Base-by-base conservation (phyloP, 2,113 vertebrate genomes). In the Urocynchramus pylzowi region DNA sequence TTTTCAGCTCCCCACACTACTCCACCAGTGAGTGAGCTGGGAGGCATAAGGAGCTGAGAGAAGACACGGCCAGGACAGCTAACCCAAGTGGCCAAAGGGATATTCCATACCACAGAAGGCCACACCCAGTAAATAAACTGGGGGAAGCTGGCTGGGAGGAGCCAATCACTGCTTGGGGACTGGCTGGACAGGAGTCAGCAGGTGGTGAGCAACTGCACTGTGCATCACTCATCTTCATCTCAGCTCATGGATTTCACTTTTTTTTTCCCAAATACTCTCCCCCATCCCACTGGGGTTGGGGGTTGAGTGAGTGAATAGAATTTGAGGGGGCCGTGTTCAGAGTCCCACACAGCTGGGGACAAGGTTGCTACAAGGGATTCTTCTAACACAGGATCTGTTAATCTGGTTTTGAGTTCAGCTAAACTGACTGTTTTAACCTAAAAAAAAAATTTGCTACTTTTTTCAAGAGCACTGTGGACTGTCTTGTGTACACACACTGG, bases 241-340 rank as follows among this genome's bases (percentile, higher is more conserved):
- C 47, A 54, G 41, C 12, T 23, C 8, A 6, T 26, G n/a, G 56
- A 54, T 54, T 47, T 35, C 27, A 35, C 54, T 5, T 54, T 7
- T 42, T 13, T 28, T 9, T 1, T 2, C 26, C 33, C 18, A 61
- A 61, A 0, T 41, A 26, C 24, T 47, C 30, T 60, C 33, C 20
- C 28, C 7, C 19, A 53, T 12, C 11, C 24, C 45, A 60, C 9
- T 61, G 47, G 24, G 16, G 10, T 1, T 20, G 28, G n/a, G 19
- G 35, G 9, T 2, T 73, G 27, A 28, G 33, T 44, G n/a, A 45
- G 11, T 45, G 60, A 53, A 41, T 13, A 28, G 13, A n/a, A 37
- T 53, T 49, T 73, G 20, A 9, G 13, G 8, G 22, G 23, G 3
- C n/a, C 0, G 0, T 60, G 31, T 35, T 26, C 23, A 23, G n/a